Percentiles rank a stretch among this genome's conserved stretches.
Evolutionary conservation across 2,113 vertebrate species (phyloP).

Genomic region (Catharus fuscescens): DNA sequence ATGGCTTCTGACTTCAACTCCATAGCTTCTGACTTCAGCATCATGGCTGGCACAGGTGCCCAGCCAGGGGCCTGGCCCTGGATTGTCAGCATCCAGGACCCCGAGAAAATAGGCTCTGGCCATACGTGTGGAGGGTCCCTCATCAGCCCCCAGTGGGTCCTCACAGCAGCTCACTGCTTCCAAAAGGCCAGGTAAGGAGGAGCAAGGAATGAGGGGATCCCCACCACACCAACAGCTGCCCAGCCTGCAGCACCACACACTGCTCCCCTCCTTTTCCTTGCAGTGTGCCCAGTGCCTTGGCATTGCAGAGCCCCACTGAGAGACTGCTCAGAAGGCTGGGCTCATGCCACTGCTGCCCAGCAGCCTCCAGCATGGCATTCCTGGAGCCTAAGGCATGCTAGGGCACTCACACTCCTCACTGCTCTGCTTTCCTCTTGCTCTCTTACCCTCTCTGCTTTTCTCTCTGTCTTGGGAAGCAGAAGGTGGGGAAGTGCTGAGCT

Average conservation of each 20-base stretch:
- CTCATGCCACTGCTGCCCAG: neutral
- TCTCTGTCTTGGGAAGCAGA: neutral
- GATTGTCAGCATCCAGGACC: constrained; percentile 6
- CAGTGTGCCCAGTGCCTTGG: neutral
- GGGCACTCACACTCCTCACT: neutral
- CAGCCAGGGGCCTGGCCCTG: neutral
- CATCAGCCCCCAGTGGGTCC: neutral
- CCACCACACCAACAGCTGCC: fast-evolving
- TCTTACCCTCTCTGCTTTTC: no score
- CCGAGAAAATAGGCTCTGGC: neutral
- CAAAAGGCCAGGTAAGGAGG: neutral
- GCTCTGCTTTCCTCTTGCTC: neutral
- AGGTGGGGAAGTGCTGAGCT: neutral
- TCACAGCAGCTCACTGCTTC: constrained; percentile 19
- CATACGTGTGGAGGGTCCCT: neutral
- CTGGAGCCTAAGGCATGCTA: neutral
- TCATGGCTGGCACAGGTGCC: neutral
- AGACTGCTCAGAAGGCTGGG: neutral
- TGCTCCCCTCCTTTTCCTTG: neutral
- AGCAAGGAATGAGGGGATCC: no score
- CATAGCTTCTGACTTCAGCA: neutral
- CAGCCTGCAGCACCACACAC: neutral
- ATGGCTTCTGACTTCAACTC: neutral
- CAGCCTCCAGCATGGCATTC: neutral
- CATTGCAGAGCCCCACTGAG: neutral